These are phyloP conservation scores for Luehdorfia chinensis DNA, from an alignment of 1,140 invertebrate genomes.

Conservation along the genomic window DNA sequence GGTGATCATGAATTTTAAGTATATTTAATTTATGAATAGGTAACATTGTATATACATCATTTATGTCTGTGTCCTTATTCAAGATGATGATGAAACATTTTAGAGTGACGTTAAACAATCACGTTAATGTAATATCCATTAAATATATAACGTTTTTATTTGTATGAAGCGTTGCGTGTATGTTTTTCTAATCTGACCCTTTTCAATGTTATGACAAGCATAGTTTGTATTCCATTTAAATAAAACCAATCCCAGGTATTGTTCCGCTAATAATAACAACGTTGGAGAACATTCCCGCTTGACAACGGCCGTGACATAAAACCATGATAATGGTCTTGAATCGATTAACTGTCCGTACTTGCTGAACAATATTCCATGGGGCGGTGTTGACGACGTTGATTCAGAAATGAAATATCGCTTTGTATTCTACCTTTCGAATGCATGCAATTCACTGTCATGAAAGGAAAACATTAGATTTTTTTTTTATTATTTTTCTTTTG, in stretches of 20 bases:
- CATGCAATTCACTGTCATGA: too few species aligned
- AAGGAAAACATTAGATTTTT: too few species aligned
- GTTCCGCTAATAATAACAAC: constrained; percentile 6
- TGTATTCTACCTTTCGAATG: constrained; percentile 1
- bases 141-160: background rate
- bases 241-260: constrained; percentile 9
- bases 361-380: constrained; percentile 23
- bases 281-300: constrained; percentile 6
- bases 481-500: too few species aligned
- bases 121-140: background rate
- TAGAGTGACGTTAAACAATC: too few species aligned
- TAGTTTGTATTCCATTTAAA: constrained; percentile 2
- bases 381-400: background rate
- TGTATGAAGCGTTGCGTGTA: background rate
- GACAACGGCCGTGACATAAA: constrained; percentile 23
- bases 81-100: too few species aligned
- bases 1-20: too few species aligned
- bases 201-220: background rate
- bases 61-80: too few species aligned
- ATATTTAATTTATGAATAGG: too few species aligned
- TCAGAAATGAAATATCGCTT: constrained; percentile 2
- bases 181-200: background rate
- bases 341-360: constrained; percentile 34
- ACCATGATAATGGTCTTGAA: constrained; percentile 29
- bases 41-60: too few species aligned